phyloP scores from a whole-genome alignment of 2,113 vertebrate species.

The Gavia stellata region DNA sequence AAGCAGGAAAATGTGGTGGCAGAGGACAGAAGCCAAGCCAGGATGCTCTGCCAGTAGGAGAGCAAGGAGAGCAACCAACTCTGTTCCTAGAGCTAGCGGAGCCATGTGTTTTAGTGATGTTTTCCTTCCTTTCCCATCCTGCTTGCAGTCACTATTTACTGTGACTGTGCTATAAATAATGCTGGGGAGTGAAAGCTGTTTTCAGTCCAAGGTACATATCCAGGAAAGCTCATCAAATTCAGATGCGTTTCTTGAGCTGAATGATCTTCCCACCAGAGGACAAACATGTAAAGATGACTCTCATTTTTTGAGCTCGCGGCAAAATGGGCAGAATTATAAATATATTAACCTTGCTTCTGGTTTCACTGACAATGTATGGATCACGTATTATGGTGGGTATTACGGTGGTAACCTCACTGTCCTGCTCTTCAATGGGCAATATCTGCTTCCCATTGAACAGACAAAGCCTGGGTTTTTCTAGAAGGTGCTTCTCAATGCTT shows the following conservation, averaged over 20 bases:
- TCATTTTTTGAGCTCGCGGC: not conserved
- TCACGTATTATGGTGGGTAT: rapidly evolving
- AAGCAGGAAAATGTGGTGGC: not conserved
- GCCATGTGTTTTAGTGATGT: not conserved
- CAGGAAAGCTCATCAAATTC: slow-evolving; percentile 33
- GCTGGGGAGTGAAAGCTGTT: not conserved
- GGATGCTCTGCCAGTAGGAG: not conserved
- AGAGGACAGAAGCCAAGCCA: not conserved
- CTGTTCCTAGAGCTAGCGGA: not conserved
- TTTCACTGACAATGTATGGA: not conserved
- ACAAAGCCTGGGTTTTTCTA: not conserved
- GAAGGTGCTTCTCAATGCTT: not conserved
- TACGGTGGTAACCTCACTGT: not conserved
- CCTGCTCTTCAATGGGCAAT: not conserved
- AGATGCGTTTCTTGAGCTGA: not conserved
- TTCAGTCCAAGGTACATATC: not conserved
- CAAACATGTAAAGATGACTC: not conserved
- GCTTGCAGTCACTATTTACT: slow-evolving; percentile 29
- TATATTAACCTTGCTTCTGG: not conserved
- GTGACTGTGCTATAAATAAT: slow-evolving; percentile 31
- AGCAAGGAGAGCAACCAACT: not conserved
- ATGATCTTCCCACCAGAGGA: not conserved
- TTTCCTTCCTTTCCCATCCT: slow-evolving; percentile 28
- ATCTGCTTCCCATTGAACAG: not conserved
- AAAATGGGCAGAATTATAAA: not conserved